Percentiles rank a stretch among this genome's conserved stretches.
These are phyloP conservation scores for Takifugu ocellatus DNA, from an alignment of 2,797 vertebrate species.

Conservation along the genomic window DNA sequence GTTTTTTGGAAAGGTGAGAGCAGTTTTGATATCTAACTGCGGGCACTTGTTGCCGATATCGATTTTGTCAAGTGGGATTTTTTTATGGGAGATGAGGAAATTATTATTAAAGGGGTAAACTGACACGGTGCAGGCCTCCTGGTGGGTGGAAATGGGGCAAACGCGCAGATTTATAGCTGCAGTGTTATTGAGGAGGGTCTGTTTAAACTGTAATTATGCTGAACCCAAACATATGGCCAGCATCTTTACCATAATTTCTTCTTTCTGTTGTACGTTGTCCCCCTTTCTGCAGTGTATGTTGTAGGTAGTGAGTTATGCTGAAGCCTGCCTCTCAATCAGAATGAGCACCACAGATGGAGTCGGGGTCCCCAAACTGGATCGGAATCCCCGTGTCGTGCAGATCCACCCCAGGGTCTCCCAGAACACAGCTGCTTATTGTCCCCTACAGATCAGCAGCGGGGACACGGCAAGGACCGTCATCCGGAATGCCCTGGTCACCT, in stretches of 20 bases:
- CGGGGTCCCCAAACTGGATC: slow-evolving; percentile 59
- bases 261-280: neutral
- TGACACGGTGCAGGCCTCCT: neutral
- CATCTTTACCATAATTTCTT: neutral
- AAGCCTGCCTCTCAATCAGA: slow-evolving; percentile 68
- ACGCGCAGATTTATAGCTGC: neutral
- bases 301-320: slow-evolving; percentile 76
- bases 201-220: neutral
- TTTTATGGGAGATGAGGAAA: neutral
- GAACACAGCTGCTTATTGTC: slow-evolving; percentile 72
- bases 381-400: slow-evolving; percentile 75
- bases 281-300: slow-evolving; percentile 52
- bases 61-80: neutral
- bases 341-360: slow-evolving; percentile 83
- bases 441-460: slow-evolving; percentile 74
- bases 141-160: neutral
- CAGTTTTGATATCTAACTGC: slow-evolving; percentile 4
- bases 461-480: slow-evolving; percentile 79
- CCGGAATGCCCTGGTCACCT: slow-evolving; percentile 67
- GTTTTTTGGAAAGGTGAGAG: slow-evolving; percentile 39
- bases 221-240: no score
- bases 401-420: slow-evolving; percentile 80
- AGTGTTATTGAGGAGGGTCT: neutral
- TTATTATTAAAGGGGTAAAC: no score
- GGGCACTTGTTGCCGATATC: neutral